phyloP scores from a whole-genome alignment of 2,888 invertebrate genomes.

The Aphodius sticticus region DNA sequence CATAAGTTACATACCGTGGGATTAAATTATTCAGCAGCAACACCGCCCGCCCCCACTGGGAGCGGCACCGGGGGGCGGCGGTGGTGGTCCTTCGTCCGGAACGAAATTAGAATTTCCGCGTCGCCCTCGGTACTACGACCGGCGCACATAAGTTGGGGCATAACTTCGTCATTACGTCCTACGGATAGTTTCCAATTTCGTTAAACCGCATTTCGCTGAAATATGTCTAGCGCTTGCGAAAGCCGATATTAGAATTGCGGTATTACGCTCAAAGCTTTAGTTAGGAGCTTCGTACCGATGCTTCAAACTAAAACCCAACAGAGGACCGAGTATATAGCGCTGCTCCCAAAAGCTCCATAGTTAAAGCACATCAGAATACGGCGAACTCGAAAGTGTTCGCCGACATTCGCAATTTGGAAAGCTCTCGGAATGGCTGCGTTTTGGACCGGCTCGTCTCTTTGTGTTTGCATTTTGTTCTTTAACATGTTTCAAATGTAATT shows the following conservation, averaged over 20 bases:
- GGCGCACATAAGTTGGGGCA: slow-evolving; percentile 14
- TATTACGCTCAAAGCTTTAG: slow-evolving; percentile 43
- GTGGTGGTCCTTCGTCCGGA: slow-evolving; percentile 8
- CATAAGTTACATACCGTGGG: background rate
- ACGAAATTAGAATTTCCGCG: slow-evolving; percentile 24
- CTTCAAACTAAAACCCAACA: slow-evolving; percentile 19
- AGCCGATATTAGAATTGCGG: slow-evolving; percentile 46
- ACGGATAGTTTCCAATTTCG: slow-evolving; percentile 48
- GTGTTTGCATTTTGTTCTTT: too few species aligned
- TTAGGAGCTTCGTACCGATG: slow-evolving; percentile 13
- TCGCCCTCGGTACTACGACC: background rate
- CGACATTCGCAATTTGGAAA: background rate
- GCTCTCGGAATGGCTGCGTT: too few species aligned
- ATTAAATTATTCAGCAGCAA: slow-evolving; percentile 19
- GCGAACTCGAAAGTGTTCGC: background rate
- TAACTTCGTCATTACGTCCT: slow-evolving; percentile 43
- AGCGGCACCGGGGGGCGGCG: background rate
- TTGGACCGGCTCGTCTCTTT: too few species aligned
- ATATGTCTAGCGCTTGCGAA: slow-evolving; percentile 48
- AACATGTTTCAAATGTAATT: too few species aligned
- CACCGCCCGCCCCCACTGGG: background rate
- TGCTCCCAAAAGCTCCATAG: background rate
- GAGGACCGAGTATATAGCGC: background rate
- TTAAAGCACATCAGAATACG: background rate
- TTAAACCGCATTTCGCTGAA: slow-evolving; percentile 46